A percentile compares a stretch with the other conserved stretches of the same genome.
Evolutionary conservation across 2,113 vertebrate genomes (phyloP).

Genomic region (Falco punctatus): DNA sequence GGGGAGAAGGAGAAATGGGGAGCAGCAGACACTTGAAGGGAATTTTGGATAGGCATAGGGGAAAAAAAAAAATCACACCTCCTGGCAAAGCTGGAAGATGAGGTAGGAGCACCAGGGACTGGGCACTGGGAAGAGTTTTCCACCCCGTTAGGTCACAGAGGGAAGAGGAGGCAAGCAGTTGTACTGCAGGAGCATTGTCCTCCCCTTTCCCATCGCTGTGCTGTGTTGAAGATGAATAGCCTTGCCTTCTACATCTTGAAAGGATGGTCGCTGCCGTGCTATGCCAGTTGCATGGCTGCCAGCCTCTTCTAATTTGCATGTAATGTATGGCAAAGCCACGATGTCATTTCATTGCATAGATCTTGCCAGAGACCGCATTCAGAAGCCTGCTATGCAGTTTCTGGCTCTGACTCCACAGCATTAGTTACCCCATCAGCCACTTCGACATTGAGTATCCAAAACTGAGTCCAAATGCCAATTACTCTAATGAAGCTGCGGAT

Average conservation of each 20-base stretch:
- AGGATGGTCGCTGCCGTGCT: neutral
- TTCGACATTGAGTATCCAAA: neutral
- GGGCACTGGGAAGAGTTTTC: neutral
- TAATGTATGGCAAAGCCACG: conserved; percentile 41
- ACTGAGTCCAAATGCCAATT: neutral
- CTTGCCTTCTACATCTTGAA: neutral
- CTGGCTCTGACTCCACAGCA: neutral
- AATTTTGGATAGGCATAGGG: neutral
- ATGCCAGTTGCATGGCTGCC: conserved; percentile 29
- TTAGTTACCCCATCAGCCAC: conserved; percentile 6
- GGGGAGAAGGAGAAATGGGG: neutral
- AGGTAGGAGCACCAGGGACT: neutral
- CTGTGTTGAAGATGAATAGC: neutral
- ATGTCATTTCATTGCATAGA: neutral
- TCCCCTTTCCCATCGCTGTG: neutral
- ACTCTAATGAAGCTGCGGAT: conserved; percentile 32
- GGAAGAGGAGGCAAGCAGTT: neutral
- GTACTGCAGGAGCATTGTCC: neutral
- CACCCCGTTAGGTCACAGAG: neutral
- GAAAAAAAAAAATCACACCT: neutral
- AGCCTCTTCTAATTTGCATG: conserved; percentile 41
- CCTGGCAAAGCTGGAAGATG: neutral
- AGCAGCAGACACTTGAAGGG: neutral
- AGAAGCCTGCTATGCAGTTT: neutral
- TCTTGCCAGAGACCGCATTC: conserved; percentile 15